Base-by-base conservation (phyloP, 2,113 vertebrate genomes). In the Orientallactaga bullata region DNA sequence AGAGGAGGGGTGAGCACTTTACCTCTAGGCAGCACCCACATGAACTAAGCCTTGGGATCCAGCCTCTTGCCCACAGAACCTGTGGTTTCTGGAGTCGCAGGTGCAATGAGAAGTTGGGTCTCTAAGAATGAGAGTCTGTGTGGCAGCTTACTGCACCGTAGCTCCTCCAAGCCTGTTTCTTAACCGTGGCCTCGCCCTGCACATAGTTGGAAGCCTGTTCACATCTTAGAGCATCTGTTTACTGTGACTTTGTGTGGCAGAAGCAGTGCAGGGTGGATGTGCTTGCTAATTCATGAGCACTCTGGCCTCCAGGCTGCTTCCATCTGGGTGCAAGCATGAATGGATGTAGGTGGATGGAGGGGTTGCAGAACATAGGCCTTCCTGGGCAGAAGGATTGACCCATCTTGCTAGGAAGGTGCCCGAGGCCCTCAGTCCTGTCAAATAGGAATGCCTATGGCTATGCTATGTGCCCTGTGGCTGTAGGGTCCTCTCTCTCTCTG, bases 291-390 rank as follows among this genome's bases (percentile, higher is more conserved):
- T 55, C 8, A 47, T 0, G 5, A 12, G 58, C 42, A 42, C 51
- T 32, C 51, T 23, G 90, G 37, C 30, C 11, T 15, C 11, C 32
- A 0, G 61, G 77, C 30, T 32, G n/a, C 9, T 11, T 60, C 42
- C 23, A 15, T 16, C 18, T 20, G 3, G 2, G 7, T 18, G 2
- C 32, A 21, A 3, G 28, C 16, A 8, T 32, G 15, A 15, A 2
- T 77, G 78, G 66, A 58, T 7, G 3, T 6, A 30, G 65, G 8
- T 9, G 7, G 23, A 11, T 42, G n/a, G 66, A 66, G 71, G 30
- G 8, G 24, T 5, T 6, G 9, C 32, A 66, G n/a, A 69, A 78
- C 42, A 32, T 13, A 16, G 55, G 55, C 15, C 55, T 15, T 16
- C 12, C 7, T 47, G 42, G 42, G 42, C 5, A 8, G 42, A 47